A percentile compares a stretch with the other conserved stretches of the same genome.
Conservation (phyloP, 2,888 invertebrate genomes). For the Drosophila mayaguana region DNA sequence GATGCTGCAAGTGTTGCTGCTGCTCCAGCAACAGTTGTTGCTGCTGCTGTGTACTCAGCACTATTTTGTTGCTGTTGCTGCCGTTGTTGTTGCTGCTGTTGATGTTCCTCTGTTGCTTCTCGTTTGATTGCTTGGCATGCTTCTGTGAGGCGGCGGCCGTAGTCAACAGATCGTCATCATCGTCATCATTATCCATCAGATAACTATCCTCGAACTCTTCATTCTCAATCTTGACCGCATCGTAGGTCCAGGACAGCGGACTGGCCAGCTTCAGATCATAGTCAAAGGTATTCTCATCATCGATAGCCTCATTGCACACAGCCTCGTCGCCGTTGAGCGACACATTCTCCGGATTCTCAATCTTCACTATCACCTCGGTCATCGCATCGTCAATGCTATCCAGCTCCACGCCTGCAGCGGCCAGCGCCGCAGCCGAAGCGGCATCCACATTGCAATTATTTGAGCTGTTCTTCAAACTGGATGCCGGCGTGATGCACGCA, state of each 20-base stretch:
- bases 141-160: conserved; percentile 78
- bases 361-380: conserved; percentile 84
- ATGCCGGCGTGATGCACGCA: conserved; percentile 80
- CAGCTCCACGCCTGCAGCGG: conserved; percentile 81
- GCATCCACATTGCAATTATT: conserved; percentile 75
- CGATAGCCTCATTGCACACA: conserved; percentile 76
- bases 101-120: conserved; percentile 55
- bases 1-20: conserved; percentile 79
- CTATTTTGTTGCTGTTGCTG: conserved; percentile 44
- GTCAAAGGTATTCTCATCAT: conserved; percentile 78
- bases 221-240: conserved; percentile 84
- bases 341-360: conserved; percentile 78
- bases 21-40: conserved; percentile 77
- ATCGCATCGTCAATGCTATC: conserved; percentile 82
- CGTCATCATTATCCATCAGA: conserved; percentile 80
- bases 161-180: conserved; percentile 81
- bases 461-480: conserved; percentile 55
- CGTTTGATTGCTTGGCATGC: conserved; percentile 75
- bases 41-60: conserved; percentile 62
- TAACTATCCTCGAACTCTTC: conserved; percentile 84
- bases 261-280: conserved; percentile 85
- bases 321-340: conserved; percentile 78
- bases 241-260: conserved; percentile 85
- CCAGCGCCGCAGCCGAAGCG: conserved; percentile 77
- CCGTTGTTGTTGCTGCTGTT: conserved; percentile 47